These are phyloP conservation scores for Neuroterus valhalla DNA, from an alignment of 1,140 invertebrate species.

Conservation along the genomic window DNA sequence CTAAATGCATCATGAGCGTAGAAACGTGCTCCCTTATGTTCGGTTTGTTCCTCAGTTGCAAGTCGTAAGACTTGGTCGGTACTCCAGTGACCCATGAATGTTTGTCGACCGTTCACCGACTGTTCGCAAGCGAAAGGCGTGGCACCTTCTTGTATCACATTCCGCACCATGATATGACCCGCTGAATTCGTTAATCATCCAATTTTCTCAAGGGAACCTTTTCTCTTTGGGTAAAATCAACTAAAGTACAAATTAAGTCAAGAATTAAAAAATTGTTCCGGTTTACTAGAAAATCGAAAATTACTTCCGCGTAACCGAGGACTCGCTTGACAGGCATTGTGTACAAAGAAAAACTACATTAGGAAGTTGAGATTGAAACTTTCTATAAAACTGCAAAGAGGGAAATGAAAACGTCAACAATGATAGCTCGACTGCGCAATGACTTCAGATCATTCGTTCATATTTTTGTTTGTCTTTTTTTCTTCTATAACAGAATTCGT, in stretches of 20 bases:
- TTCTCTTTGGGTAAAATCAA: background rate
- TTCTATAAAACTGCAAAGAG: background rate
- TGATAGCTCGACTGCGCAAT: background rate
- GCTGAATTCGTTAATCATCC: constrained; percentile 42
- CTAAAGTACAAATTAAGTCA: background rate
- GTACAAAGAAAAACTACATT: background rate
- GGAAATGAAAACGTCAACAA: background rate
- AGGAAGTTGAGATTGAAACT: background rate
- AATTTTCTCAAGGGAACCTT: constrained; percentile 17
- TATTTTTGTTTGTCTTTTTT: background rate
- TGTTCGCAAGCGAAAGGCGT: constrained; percentile 68
- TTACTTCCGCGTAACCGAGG: background rate
- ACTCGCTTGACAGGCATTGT: constrained; percentile 3
- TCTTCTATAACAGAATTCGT: background rate
- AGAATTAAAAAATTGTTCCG: background rate
- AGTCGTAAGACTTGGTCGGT: constrained; percentile 57
- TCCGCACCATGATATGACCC: constrained; percentile 52
- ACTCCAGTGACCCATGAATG: constrained; percentile 66
- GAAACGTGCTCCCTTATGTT: constrained; percentile 47
- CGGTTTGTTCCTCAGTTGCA: constrained; percentile 50
- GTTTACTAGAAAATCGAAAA: background rate
- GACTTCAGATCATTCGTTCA: background rate
- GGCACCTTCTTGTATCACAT: constrained; percentile 62
- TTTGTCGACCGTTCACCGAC: constrained; percentile 66
- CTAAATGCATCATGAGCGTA: constrained; percentile 41